phyloP scores from a whole-genome alignment of 2,888 invertebrate genomes.

The Acrobasis consociella region DNA sequence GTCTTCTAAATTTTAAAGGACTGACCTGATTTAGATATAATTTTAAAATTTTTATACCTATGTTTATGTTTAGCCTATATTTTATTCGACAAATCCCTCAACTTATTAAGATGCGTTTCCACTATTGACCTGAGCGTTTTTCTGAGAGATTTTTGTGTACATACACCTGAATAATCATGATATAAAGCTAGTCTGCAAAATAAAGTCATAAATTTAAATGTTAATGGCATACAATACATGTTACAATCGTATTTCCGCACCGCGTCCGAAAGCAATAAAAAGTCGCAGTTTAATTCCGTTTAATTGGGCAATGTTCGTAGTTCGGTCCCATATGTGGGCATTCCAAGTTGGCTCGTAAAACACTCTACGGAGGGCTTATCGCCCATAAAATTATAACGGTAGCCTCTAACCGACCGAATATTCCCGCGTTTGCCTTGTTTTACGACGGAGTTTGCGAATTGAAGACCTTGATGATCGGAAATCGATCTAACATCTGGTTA shows the following conservation, averaged over 20 bases:
- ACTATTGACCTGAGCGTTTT: too few relatives aligned
- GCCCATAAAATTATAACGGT: slow-evolving; percentile 24
- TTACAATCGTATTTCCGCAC: slow-evolving; percentile 3
- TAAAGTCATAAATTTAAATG: too few relatives aligned
- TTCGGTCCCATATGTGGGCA: slow-evolving; percentile 24
- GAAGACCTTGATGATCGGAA: slow-evolving; percentile 5
- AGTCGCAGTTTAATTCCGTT: slow-evolving; percentile 21
- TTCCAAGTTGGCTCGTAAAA: slow-evolving; percentile 39
- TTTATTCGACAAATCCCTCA: too few relatives aligned
- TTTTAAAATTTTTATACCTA: too few relatives aligned
- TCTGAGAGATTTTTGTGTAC: too few relatives aligned
- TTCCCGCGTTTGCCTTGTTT: slow-evolving; percentile 13
- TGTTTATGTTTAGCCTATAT: too few relatives aligned
- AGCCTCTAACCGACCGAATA: slow-evolving; percentile 4
- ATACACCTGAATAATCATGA: too few relatives aligned
- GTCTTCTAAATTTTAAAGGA: too few relatives aligned
- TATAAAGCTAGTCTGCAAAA: too few relatives aligned
- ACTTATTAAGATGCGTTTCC: too few relatives aligned
- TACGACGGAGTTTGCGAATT: slow-evolving; percentile 10
- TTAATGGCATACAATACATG: slow-evolving; percentile 1
- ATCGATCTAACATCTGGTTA: background rate
- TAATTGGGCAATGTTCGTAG: slow-evolving; percentile 26
- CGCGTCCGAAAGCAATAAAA: slow-evolving; percentile 21
- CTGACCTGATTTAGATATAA: too few relatives aligned
- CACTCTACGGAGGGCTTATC: slow-evolving; percentile 27